Evolutionary conservation across 2,797 vertebrate species (phyloP).

Genomic region (Urophycis tenuis): DNA sequence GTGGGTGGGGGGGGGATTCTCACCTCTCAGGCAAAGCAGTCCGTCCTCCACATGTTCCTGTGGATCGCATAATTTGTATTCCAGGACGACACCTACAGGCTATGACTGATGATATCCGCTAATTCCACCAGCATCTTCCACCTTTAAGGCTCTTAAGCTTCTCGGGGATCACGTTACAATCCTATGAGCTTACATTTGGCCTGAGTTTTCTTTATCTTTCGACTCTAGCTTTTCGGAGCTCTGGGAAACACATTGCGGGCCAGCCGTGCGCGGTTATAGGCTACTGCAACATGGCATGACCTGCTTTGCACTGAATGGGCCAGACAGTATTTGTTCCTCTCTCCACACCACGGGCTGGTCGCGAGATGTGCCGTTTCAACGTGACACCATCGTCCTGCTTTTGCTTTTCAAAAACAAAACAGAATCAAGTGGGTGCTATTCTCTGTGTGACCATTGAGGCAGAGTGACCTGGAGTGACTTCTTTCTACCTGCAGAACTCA

Average conservation of each 20-base stretch:
- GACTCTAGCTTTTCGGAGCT: constrained; percentile 23
- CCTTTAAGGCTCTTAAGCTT: constrained; percentile 56
- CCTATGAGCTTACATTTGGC: constrained; percentile 47
- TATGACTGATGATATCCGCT: constrained; percentile 44
- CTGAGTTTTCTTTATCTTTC: constrained; percentile 44
- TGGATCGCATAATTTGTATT: neutral
- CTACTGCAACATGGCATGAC: neutral
- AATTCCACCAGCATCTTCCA: constrained; percentile 57
- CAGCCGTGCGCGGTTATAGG: constrained; percentile 17
- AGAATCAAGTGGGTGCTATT: neutral
- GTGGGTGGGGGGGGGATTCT: neutral
- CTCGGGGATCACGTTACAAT: constrained; percentile 54
- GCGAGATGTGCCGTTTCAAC: too few species aligned
- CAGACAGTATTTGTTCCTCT: neutral
- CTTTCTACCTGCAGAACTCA: constrained; percentile 18
- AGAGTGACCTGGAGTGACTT: constrained; percentile 20
- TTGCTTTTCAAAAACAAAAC: neutral
- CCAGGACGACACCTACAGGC: neutral
- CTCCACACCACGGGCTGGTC: neutral
- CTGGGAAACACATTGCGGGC: constrained; percentile 28
- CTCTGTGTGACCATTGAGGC: neutral
- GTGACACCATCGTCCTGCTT: neutral
- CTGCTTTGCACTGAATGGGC: neutral
- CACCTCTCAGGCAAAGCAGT: neutral
- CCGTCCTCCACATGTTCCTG: neutral